A percentile compares a stretch with the other conserved stretches of the same genome.
Evolutionary conservation across 2,797 vertebrate species (phyloP).

Genomic region (Meda fulgida): DNA sequence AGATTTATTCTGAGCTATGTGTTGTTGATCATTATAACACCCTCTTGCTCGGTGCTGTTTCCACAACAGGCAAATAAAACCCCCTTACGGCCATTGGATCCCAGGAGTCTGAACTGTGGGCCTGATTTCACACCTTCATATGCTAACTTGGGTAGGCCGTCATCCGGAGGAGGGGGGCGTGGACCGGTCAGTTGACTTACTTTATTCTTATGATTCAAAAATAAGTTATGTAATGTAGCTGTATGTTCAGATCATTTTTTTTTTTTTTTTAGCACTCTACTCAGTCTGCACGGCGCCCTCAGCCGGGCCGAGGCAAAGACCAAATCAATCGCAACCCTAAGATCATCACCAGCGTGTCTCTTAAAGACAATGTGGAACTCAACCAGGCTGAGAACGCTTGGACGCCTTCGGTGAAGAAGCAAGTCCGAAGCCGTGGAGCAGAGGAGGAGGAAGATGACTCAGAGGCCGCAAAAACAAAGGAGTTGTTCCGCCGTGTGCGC

Average conservation of each 20-base stretch:
- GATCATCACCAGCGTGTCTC: conserved; percentile 90
- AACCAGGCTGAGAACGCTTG: conserved; percentile 97
- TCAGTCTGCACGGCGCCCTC: conserved; percentile 91
- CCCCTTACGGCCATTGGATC: conserved; percentile 86
- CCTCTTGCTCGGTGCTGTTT: neutral
- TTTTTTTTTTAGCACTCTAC: conserved; percentile 16
- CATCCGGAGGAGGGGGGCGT: conserved; percentile 72
- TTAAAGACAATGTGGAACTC: conserved; percentile 92
- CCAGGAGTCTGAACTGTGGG: conserved; percentile 86
- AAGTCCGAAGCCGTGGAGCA: conserved; percentile 49
- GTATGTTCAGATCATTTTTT: neutral
- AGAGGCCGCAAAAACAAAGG: conserved; percentile 85
- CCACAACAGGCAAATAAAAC: conserved; percentile 91
- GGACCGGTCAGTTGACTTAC: conserved; percentile 68
- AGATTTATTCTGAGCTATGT: neutral
- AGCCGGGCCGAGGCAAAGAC: conserved; percentile 90
- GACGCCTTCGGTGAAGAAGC: conserved; percentile 88
- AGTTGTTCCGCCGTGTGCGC: conserved; percentile 90
- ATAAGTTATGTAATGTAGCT: neutral
- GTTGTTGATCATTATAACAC: neutral
- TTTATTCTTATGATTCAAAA: neutral
- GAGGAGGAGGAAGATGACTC: conserved; percentile 74
- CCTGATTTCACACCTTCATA: conserved; percentile 97
- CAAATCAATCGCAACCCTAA: conserved; percentile 78
- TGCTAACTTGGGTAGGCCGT: conserved; percentile 89